Percentiles rank a stretch among this genome's conserved stretches.
Evolutionary conservation across 2,113 vertebrate species (phyloP).

Genomic region (Gallinago undulata): DNA sequence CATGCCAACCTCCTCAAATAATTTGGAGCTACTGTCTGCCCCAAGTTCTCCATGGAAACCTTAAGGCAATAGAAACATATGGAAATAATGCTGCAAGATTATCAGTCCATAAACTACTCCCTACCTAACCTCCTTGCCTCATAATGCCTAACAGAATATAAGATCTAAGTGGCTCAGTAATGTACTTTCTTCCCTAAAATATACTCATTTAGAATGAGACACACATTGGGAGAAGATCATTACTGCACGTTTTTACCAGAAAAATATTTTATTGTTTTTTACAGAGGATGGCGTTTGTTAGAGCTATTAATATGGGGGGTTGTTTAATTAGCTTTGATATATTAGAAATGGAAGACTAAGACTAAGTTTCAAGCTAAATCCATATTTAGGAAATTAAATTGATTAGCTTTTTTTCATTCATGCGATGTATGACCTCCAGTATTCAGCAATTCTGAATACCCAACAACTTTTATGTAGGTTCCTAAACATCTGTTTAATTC

Average conservation of each 20-base stretch:
- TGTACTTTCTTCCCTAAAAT: neutral
- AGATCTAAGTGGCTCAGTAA: neutral
- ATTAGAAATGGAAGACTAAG: neutral
- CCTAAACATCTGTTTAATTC: neutral
- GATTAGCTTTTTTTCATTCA: neutral
- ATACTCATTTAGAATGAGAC: neutral
- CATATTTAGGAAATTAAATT: neutral
- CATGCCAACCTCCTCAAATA: neutral
- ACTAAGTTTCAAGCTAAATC: neutral
- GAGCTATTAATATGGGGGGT: accelerated
- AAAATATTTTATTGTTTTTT: neutral
- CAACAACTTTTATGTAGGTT: neutral
- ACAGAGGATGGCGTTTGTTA: neutral
- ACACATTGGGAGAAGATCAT: neutral
- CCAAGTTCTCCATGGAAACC: neutral
- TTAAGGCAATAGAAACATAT: neutral
- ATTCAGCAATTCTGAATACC: neutral
- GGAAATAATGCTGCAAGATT: neutral
- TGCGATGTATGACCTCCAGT: neutral
- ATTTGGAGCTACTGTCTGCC: neutral
- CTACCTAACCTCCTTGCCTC: neutral
- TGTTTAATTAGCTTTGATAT: neutral
- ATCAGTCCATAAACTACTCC: neutral
- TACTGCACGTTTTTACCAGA: neutral
- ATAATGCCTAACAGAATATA: neutral